Evolutionary conservation across 2,888 invertebrate species (phyloP), one percentile per base, ranked within the genome.

Genomic region (Terebella lapidaria): DNA sequence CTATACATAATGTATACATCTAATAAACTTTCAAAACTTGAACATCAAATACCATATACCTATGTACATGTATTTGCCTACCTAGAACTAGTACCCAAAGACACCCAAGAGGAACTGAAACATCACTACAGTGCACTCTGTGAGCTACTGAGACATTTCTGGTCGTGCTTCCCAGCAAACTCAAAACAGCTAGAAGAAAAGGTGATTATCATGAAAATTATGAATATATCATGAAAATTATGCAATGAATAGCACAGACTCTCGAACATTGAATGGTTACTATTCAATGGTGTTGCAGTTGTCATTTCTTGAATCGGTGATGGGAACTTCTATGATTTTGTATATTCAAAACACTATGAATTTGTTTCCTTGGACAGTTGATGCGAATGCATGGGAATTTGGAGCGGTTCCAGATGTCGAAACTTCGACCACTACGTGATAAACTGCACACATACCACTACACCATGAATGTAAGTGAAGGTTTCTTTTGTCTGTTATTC

Each of bases 131-230:
- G 89, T 56, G 91, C 92, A 0, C 84, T 91, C 2, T 88, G 91
- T 63, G 97, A 97, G 83, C 82, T 99, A 61, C 83, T 96, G 18
- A 86, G 91, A 62, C 95, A 96, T 81, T 91, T 97, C 82, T 99
- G 97, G 96, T 86, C 88, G 51, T 91, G 94, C 79, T 95, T 97
- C 83, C 87, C 88, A 1, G 88, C 89, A 0, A 88, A 88, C 0
- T 87, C 88, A 1, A 84, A 87, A 24, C 86, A 86, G 57, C 82
- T 89, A 42, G 90, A 92, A 77, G 88, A 89, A 25, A 85, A 85
- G 77, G 83, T 83, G 24, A 5, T 3, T 3, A 29, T 26, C 26
- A 53, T 26, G 27, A 10, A 22, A 10, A 35, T n/a, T n/a, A n/a
- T n/a, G n/a, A n/a, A n/a, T n/a, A n/a, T n/a, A n/a, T n/a, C n/a